These are phyloP conservation scores for Oscheius sp. DNA, from an alignment of 2,888 invertebrate species.

Conservation along the genomic window DNA sequence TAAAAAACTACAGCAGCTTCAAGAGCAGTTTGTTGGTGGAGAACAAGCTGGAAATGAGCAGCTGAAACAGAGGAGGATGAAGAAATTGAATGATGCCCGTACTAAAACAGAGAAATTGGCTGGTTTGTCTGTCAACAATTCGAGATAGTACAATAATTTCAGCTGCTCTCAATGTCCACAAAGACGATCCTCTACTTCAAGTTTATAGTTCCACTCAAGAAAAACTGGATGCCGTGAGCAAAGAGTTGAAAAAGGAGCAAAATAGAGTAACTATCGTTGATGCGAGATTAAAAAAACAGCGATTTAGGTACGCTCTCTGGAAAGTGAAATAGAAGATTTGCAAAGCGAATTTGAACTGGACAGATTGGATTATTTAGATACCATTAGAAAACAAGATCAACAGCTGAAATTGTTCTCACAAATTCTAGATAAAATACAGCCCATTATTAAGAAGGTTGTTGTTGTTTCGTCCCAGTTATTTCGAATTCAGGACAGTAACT, in stretches of 20 bases:
- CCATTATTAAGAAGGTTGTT: conserved; percentile 76
- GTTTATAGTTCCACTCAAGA: conserved; percentile 85
- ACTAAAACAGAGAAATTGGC: conserved; percentile 74
- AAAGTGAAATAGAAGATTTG: conserved; percentile 83
- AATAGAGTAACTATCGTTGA: conserved; percentile 77
- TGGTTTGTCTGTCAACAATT: conserved; percentile 62
- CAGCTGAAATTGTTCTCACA: conserved; percentile 80
- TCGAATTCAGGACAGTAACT: conserved; percentile 52
- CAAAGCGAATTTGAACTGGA: conserved; percentile 86
- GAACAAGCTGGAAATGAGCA: conserved; percentile 80
- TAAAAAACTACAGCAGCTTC: conserved; percentile 78
- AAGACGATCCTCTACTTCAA: conserved; percentile 80
- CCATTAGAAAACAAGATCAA: conserved; percentile 82
- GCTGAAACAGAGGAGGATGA: conserved; percentile 80
- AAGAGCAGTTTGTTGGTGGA: conserved; percentile 84
- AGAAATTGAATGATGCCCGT: conserved; percentile 82
- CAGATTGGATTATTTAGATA: conserved; percentile 85
- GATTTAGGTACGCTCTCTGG: conserved; percentile 79
- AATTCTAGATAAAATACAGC: conserved; percentile 77
- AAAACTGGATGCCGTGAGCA: conserved; percentile 82
- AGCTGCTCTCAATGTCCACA: conserved; percentile 77
- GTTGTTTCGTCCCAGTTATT: not conserved
- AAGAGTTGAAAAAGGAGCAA: conserved; percentile 80
- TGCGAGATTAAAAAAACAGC: not conserved
- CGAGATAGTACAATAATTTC: not conserved